phyloP scores from a whole-genome alignment of 2,113 vertebrate species.

The Apteryx owenii region DNA sequence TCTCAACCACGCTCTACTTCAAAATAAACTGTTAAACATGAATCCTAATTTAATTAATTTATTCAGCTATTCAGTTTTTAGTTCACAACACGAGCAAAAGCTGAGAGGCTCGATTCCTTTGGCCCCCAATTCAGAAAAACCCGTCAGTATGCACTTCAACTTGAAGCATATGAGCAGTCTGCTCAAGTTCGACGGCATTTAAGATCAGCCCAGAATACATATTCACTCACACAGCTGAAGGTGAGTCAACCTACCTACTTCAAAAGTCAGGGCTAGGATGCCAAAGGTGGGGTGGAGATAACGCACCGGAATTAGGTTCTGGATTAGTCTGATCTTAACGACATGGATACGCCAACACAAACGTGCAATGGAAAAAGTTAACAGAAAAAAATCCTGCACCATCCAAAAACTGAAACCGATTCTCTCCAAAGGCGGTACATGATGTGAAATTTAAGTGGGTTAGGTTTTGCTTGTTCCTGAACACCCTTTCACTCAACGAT shows the following conservation, averaged over 20 bases:
- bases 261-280: neutral
- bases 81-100: neutral
- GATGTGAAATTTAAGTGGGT: conserved; percentile 19
- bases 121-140: neutral
- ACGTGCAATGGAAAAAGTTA: neutral
- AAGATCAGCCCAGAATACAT: neutral
- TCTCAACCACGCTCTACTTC: neutral
- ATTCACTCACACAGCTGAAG: neutral
- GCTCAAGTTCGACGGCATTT: neutral
- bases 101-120: neutral
- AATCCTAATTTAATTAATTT: neutral
- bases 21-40: neutral
- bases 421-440: neutral
- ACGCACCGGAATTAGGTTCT: neutral
- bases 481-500: conserved; percentile 25
- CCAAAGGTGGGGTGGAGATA: neutral
- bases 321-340: neutral
- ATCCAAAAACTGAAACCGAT: neutral
- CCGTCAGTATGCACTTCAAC: neutral
- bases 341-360: neutral
- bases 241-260: neutral
- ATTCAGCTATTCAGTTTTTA: neutral
- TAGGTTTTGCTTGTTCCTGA: conserved; percentile 8
- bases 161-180: neutral
- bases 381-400: neutral